These are phyloP conservation scores for Phalacrocorax pelagicus DNA, from an alignment of 2,113 vertebrate genomes.

Conservation along the genomic window DNA sequence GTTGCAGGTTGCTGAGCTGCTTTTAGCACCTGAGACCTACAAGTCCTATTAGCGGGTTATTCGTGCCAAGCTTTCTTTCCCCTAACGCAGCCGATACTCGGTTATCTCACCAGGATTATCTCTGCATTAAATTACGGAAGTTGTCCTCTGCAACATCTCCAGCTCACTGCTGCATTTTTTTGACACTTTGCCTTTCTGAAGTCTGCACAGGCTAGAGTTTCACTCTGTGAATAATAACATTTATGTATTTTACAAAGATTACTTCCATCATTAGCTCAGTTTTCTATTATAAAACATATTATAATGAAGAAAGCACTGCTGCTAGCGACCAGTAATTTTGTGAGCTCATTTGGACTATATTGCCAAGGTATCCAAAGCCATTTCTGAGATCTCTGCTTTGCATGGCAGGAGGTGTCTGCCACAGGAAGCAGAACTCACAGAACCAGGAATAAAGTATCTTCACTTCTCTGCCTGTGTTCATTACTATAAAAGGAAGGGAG, in stretches of 20 bases:
- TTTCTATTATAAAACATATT: not conserved
- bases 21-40: not conserved
- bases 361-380: not conserved
- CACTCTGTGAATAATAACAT: accelerated
- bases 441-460: accelerated
- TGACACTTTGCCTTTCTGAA: not conserved
- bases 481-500: not conserved
- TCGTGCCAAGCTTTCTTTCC: not conserved
- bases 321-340: not conserved
- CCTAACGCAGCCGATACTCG: not conserved
- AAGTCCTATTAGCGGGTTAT: not conserved
- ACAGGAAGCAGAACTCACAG: not conserved
- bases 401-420: not conserved
- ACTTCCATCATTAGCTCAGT: not conserved
- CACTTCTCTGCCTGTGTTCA: not conserved
- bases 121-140: not conserved
- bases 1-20: not conserved
- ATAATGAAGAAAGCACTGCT: not conserved
- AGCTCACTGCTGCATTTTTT: not conserved
- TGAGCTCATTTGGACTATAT: accelerated
- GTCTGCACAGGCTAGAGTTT: not conserved
- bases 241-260: not conserved
- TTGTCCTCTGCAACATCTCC: not conserved
- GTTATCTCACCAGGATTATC: not conserved
- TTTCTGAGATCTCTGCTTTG: not conserved